These are phyloP conservation scores for Pararge aegeria DNA, from an alignment of 1,140 invertebrate genomes.

Conservation along the genomic window DNA sequence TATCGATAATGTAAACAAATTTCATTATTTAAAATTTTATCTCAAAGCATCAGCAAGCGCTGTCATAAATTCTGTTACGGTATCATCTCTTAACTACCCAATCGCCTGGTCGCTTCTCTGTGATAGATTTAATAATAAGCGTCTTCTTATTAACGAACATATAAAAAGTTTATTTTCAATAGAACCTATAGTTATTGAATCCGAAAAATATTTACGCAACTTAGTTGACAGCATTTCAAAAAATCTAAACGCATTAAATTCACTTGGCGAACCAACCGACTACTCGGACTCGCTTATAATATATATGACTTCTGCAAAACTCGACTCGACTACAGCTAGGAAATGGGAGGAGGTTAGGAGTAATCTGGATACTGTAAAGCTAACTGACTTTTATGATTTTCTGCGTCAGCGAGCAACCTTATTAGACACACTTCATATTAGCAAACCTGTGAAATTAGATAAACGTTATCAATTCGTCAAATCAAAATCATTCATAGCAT, in stretches of 20 bases:
- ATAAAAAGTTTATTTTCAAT: constrained; percentile 29
- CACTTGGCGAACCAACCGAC: constrained; percentile 27
- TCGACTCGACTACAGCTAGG: constrained; percentile 24
- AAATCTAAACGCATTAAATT: constrained; percentile 29
- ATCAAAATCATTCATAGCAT: no score
- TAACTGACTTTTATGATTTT: no score
- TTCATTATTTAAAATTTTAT: constrained; percentile 32
- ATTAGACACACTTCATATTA: no score
- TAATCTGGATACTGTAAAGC: neutral
- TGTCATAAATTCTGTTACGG: constrained; percentile 23
- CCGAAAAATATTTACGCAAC: constrained; percentile 4
- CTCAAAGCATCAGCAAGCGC: constrained; percentile 27
- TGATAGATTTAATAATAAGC: constrained; percentile 35
- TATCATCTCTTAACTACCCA: constrained; percentile 29
- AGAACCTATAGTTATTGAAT: constrained; percentile 27
- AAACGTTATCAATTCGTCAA: no score
- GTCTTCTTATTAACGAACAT: constrained; percentile 35
- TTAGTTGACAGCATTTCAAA: constrained; percentile 28
- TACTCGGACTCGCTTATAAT: constrained; percentile 33
- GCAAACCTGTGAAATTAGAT: no score
- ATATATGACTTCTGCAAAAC: constrained; percentile 26
- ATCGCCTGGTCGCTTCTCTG: constrained; percentile 37
- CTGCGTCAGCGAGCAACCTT: no score
- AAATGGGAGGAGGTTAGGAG: constrained; percentile 25
- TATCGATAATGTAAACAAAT: constrained; percentile 33